A percentile compares a stretch with the other conserved stretches of the same genome.
Evolutionary conservation across 1,140 invertebrate genomes (phyloP).

Genomic region (Caenorhabditis tropicalis): DNA sequence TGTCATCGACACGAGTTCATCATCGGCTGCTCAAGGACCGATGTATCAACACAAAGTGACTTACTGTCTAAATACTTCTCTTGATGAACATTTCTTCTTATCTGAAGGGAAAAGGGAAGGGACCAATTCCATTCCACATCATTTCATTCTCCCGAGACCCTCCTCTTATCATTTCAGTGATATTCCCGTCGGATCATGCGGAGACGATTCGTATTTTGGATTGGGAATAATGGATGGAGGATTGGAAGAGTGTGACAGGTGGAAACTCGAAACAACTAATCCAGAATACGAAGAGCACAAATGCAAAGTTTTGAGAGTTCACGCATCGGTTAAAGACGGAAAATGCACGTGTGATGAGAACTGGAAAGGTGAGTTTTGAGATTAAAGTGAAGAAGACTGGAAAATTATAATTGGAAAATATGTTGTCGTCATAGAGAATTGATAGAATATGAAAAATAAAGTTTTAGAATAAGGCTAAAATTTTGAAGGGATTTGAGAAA

Average conservation of each 20-base stretch:
- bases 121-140: background rate
- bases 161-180: slow-evolving; percentile 28
- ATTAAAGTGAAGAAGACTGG: no score
- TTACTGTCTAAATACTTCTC: slow-evolving; percentile 15
- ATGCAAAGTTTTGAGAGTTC: slow-evolving; percentile 53
- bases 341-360: slow-evolving; percentile 44
- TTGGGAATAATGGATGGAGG: slow-evolving; percentile 50
- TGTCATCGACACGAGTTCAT: slow-evolving; percentile 44
- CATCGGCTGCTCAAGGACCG: slow-evolving; percentile 28
- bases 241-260: slow-evolving; percentile 50
- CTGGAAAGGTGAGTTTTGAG: slow-evolving; percentile 39
- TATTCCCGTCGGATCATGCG: slow-evolving; percentile 48
- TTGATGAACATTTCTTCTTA: no score
- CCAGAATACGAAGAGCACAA: slow-evolving; percentile 51
- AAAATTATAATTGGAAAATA: no score
- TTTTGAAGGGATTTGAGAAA: no score
- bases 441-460: no score
- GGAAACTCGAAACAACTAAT: slow-evolving; percentile 25
- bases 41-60: slow-evolving; percentile 8
- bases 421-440: no score
- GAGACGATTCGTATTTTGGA: slow-evolving; percentile 52
- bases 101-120: no score
- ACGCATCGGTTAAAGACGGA: slow-evolving; percentile 42
- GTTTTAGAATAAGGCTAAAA: no score
- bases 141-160: background rate